A percentile compares a stretch with the other conserved stretches of the same genome.
Evolutionary conservation across 2,888 invertebrate species (phyloP).

Genomic region (Caenorhabditis sulstoni): DNA sequence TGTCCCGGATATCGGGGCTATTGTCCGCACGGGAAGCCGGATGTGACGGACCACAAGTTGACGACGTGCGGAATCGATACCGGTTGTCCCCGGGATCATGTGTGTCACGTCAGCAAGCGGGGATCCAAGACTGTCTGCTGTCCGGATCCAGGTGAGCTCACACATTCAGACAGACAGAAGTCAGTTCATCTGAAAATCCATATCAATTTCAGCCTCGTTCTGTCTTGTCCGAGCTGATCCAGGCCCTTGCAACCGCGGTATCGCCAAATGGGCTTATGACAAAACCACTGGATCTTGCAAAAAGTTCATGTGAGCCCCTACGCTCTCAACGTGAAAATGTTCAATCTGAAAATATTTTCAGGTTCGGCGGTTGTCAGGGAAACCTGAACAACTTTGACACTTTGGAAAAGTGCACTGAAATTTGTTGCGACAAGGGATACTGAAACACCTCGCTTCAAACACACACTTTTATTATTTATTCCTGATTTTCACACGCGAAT

Average conservation of each 20-base stretch:
- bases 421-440: constrained; percentile 77
- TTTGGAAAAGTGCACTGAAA: constrained; percentile 76
- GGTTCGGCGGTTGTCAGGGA: constrained; percentile 77
- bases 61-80: constrained; percentile 73
- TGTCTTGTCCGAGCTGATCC: constrained; percentile 73
- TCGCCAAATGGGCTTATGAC: constrained; percentile 71
- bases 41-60: constrained; percentile 53
- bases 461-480: neutral
- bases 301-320: constrained; percentile 62
- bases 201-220: constrained; percentile 68
- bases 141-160: constrained; percentile 69
- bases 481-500: neutral
- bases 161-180: too few relatives aligned
- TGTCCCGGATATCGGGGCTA: constrained; percentile 70
- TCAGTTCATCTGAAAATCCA: too few relatives aligned
- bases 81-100: constrained; percentile 70
- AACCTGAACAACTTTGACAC: constrained; percentile 77
- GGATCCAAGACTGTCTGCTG: constrained; percentile 75
- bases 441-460: neutral
- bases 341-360: constrained; percentile 47
- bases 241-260: constrained; percentile 70
- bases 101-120: constrained; percentile 76
- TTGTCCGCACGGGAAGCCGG: constrained; percentile 78
- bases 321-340: too few relatives aligned
- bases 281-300: constrained; percentile 66